A percentile compares a stretch with the other conserved stretches of the same genome.
Conservation (phyloP, 2,797 vertebrate genomes). For the Graptemys geographica region DNA sequence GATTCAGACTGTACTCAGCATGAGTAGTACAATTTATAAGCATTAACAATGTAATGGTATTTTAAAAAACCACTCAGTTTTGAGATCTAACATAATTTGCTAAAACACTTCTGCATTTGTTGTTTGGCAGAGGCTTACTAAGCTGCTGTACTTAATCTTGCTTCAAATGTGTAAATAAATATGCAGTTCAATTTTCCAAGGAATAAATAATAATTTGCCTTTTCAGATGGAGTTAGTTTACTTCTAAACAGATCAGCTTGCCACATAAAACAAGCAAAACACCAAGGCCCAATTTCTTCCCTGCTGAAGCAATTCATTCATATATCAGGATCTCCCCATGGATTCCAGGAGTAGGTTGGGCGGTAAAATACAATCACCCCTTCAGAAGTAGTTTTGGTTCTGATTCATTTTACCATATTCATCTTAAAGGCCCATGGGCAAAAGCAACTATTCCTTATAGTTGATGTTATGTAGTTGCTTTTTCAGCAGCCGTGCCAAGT, state of each 20-base stretch:
- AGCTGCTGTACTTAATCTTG: constrained; percentile 63
- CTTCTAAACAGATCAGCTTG: constrained; percentile 61
- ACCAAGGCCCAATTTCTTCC: constrained; percentile 17
- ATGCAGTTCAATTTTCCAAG: constrained; percentile 65
- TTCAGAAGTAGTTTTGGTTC: neutral
- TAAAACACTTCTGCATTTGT: constrained; percentile 73
- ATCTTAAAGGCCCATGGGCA: neutral
- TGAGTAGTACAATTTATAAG: constrained; percentile 65
- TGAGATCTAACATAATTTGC: constrained; percentile 59
- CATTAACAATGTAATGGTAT: constrained; percentile 66
- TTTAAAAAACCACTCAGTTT: constrained; percentile 72
- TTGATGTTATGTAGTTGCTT: neutral
- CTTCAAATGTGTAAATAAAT: constrained; percentile 76
- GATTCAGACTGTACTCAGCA: constrained; percentile 45
- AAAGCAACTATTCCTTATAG: neutral
- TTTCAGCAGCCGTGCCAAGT: neutral
- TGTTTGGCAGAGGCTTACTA: constrained; percentile 66
- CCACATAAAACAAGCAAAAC: neutral
- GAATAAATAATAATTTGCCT: constrained; percentile 67
- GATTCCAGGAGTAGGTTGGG: neutral
- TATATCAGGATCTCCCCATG: neutral
- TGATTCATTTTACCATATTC: neutral
- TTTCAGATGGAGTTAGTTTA: constrained; percentile 61
- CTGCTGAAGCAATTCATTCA: neutral
- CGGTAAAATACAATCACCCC: neutral